phyloP scores from a whole-genome alignment of 2,888 invertebrate genomes.

The Eremobia ochroleuca region DNA sequence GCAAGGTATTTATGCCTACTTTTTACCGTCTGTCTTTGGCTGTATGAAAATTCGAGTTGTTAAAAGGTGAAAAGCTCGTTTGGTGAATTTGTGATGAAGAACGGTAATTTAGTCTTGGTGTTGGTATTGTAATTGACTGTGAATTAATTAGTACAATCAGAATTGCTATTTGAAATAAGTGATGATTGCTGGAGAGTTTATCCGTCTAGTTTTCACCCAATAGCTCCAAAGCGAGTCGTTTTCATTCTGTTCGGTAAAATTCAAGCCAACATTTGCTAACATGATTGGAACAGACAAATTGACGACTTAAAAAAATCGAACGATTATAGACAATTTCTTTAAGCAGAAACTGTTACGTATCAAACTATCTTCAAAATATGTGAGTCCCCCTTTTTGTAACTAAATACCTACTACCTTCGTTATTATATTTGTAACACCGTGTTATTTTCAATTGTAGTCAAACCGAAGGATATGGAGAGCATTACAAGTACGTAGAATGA shows the following conservation, averaged over 20 bases:
- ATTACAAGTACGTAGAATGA: conserved; percentile 93
- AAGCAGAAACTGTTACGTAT: neutral
- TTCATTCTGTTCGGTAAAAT: neutral
- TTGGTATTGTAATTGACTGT: neutral
- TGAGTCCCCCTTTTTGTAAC: conserved; percentile 8
- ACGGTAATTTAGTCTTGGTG: neutral
- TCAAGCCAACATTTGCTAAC: neutral
- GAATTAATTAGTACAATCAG: neutral
- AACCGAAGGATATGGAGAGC: conserved; percentile 95
- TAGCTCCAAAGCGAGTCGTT: neutral
- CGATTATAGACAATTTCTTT: neutral
- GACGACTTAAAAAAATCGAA: neutral
- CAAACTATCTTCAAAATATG: neutral
- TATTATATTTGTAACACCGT: conserved; percentile 66
- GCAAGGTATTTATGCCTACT: conserved; percentile 51
- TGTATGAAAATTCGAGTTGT: conserved; percentile 15
- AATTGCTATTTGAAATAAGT: conserved; percentile 1
- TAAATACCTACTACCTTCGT: neutral
- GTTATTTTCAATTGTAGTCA: conserved; percentile 89
- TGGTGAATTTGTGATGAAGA: neutral
- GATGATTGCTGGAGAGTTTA: neutral
- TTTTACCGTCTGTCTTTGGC: conserved; percentile 30
- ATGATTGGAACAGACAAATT: neutral
- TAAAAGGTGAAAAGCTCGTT: conserved; percentile 6
- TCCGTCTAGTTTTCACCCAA: neutral